phyloP scores from a whole-genome alignment of 2,113 vertebrate genomes.

The Thryonomys swinderianus region DNA sequence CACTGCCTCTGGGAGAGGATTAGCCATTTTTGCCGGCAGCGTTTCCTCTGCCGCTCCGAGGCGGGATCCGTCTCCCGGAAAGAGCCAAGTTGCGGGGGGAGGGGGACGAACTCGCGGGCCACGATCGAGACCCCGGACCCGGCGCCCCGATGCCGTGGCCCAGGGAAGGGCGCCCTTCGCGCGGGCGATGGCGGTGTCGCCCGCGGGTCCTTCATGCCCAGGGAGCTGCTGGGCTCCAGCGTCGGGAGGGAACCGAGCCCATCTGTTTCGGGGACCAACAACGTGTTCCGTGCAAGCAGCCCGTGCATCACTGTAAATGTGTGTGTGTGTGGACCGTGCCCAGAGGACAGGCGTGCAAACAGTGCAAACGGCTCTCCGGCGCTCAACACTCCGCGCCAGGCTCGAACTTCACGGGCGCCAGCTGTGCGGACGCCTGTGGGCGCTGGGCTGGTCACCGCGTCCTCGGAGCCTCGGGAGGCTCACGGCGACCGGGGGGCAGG shows the following conservation, averaged over 20 bases:
- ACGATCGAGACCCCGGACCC: background rate
- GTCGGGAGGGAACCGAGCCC: background rate
- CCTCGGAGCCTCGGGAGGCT: background rate
- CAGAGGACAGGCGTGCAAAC: background rate
- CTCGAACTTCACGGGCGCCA: slow-evolving; percentile 58
- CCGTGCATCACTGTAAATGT: background rate
- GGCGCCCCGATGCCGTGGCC: background rate
- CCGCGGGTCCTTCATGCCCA: slow-evolving; percentile 33
- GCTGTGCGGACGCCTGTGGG: too few relatives aligned
- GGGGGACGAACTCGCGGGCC: background rate
- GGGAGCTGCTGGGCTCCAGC: background rate
- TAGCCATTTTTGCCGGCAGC: slow-evolving; percentile 76
- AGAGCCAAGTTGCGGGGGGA: background rate
- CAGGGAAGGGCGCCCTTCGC: background rate
- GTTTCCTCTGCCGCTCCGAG: slow-evolving; percentile 59
- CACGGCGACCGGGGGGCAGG: background rate
- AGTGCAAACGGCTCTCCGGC: background rate
- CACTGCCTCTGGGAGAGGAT: slow-evolving; percentile 70
- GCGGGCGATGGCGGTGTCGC: background rate
- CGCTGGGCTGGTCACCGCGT: background rate
- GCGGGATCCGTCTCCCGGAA: slow-evolving; percentile 13
- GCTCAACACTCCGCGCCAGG: background rate
- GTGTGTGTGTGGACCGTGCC: background rate
- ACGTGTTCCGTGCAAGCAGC: background rate
- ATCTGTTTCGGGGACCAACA: background rate